phyloP scores from a whole-genome alignment of 2,113 vertebrate genomes.

The Penelope pileata region DNA sequence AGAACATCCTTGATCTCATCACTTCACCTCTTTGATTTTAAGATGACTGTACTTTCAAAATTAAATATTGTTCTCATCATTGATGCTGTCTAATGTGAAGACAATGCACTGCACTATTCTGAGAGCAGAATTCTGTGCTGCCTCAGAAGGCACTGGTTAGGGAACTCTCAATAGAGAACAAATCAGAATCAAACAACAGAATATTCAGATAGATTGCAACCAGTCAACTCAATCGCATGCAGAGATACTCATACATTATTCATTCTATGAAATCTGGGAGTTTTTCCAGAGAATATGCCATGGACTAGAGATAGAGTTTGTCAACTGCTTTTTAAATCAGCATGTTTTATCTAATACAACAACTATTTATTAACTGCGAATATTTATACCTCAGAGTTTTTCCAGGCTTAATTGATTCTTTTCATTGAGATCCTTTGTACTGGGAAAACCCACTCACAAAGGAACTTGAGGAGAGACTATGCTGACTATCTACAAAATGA shows the following conservation, averaged over 20 bases:
- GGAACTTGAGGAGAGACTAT: neutral
- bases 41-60: constrained; percentile 26
- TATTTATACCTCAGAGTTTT: constrained; percentile 51
- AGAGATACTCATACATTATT: constrained; percentile 73
- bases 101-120: constrained; percentile 10
- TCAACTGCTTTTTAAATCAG: constrained; percentile 74
- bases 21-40: constrained; percentile 56
- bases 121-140: constrained; percentile 18
- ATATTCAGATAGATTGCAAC: constrained; percentile 41
- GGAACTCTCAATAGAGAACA: constrained; percentile 41
- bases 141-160: constrained; percentile 15
- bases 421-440: constrained; percentile 52
- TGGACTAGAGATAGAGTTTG: constrained; percentile 52
- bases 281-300: constrained; percentile 72
- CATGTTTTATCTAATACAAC: constrained; percentile 69
- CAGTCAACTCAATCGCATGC: constrained; percentile 53
- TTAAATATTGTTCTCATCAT: constrained; percentile 52
- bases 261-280: constrained; percentile 69
- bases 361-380: constrained; percentile 70
- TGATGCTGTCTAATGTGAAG: constrained; percentile 35
- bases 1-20: constrained; percentile 56
- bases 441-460: constrained; percentile 44
- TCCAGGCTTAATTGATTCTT: constrained; percentile 63
- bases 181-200: constrained; percentile 60
- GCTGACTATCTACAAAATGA: constrained; percentile 25